A percentile compares a stretch with the other conserved stretches of the same genome.
Evolutionary conservation across 2,113 vertebrate genomes (phyloP).

Genomic region (Ellobius talpinus): DNA sequence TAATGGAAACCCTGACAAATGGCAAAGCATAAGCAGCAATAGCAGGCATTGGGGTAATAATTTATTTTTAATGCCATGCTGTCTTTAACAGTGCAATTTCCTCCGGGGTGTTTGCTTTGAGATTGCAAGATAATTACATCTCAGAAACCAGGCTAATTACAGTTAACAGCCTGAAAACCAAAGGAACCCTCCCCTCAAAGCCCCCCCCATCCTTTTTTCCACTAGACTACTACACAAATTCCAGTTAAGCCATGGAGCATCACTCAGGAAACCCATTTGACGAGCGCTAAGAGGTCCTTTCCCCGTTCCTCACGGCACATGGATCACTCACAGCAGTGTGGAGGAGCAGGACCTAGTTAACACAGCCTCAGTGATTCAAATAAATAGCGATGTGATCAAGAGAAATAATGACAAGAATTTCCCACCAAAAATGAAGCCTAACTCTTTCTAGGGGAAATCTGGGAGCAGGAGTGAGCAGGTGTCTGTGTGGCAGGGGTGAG

Average conservation of each 20-base stretch:
- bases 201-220: conserved; percentile 50
- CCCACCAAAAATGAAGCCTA: conserved; percentile 59
- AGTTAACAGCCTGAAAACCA: conserved; percentile 90
- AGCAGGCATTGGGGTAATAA: conserved; percentile 85
- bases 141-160: conserved; percentile 91
- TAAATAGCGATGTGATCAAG: conserved; percentile 59
- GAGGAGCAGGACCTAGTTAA: conserved; percentile 50
- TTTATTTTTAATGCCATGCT: conserved; percentile 90
- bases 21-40: conserved; percentile 72
- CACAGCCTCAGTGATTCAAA: conserved; percentile 64
- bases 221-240: conserved; percentile 40
- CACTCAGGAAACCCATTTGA: conserved; percentile 73
- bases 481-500: conserved; percentile 1
- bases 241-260: conserved; percentile 67
- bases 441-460: conserved; percentile 55
- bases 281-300: not conserved
- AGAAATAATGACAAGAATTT: conserved; percentile 69
- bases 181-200: conserved; percentile 75
- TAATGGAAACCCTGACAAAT: conserved; percentile 82
- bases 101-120: conserved; percentile 91
- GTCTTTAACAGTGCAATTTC: conserved; percentile 89
- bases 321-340: conserved; percentile 53
- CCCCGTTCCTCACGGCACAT: conserved; percentile 50
- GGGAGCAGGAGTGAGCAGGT: not conserved
- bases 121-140: conserved; percentile 90